These are phyloP conservation scores for Lepidothrix coronata DNA, from an alignment of 2,113 vertebrate species.

Conservation along the genomic window DNA sequence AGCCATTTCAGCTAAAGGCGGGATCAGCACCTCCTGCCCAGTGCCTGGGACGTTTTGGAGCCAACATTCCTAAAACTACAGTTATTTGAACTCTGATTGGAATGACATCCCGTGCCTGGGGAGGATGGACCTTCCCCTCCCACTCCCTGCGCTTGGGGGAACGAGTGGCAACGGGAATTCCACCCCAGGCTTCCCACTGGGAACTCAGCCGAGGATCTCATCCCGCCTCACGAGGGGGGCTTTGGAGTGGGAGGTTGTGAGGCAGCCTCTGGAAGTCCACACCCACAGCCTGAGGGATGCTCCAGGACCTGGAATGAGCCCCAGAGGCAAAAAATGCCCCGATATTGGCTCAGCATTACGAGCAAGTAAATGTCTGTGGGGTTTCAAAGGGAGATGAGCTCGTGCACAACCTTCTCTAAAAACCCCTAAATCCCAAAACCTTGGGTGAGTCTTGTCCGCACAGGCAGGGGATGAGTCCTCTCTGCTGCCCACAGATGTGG, in stretches of 20 bases:
- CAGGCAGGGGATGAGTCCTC: neutral
- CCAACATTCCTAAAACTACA: neutral
- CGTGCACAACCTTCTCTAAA: neutral
- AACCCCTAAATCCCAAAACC: neutral
- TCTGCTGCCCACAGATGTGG: neutral
- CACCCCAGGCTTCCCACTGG: neutral
- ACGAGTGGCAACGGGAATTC: fast-evolving
- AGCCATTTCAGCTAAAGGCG: neutral
- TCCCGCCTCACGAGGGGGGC: no score
- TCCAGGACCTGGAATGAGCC: neutral
- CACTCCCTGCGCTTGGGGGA: neutral
- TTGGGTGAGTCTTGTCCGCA: neutral
- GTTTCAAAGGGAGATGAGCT: neutral
- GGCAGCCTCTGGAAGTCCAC: neutral
- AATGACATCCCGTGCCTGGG: neutral
- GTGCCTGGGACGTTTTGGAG: neutral
- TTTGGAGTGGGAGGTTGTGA: neutral
- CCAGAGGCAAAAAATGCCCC: neutral
- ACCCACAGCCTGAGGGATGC: neutral
- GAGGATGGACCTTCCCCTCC: neutral
- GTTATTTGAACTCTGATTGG: neutral
- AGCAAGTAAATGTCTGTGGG: neutral
- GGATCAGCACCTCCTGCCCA: neutral
- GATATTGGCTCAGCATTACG: neutral
- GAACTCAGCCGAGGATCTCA: neutral